Evolutionary conservation across 2,888 invertebrate genomes (phyloP).

Genomic region (Zonitis immaculata): DNA sequence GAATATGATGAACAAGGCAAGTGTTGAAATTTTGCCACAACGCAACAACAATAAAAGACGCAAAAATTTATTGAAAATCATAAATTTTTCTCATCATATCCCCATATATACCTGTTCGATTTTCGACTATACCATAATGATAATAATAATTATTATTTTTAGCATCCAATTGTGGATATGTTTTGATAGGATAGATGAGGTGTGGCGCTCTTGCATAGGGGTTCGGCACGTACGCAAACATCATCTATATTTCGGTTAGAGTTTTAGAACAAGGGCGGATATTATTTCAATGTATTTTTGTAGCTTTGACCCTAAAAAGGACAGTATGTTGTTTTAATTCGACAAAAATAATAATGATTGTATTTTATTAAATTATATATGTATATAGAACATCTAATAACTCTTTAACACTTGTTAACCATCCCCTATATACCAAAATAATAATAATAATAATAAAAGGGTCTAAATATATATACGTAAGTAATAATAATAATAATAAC

Average conservation of each 20-base stretch:
- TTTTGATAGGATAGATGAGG: conserved; percentile 14
- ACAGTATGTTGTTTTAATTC: no score
- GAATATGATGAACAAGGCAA: background rate
- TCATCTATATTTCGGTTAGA: background rate
- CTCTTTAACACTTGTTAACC: conserved; percentile 10
- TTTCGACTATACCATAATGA: background rate
- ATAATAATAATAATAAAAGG: background rate
- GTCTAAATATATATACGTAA: no score
- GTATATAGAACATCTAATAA: no score
- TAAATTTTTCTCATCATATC: background rate
- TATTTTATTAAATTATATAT: no score
- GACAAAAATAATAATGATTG: no score
- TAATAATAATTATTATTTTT: background rate
- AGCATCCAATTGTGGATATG: background rate
- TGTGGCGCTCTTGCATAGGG: conserved; percentile 8
- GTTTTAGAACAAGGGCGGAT: background rate
- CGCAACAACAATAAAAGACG: background rate
- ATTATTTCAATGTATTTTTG: background rate
- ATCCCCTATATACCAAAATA: conserved; percentile 3
- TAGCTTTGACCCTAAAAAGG: no score
- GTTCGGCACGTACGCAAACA: conserved; percentile 14
- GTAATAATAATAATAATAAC: no score
- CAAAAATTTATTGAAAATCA: background rate
- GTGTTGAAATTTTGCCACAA: background rate
- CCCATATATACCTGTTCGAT: background rate